Percentiles rank a stretch among this genome's conserved stretches.
Evolutionary conservation across 2,797 vertebrate genomes (phyloP).

Genomic region (Notoglanidium macrostoma): DNA sequence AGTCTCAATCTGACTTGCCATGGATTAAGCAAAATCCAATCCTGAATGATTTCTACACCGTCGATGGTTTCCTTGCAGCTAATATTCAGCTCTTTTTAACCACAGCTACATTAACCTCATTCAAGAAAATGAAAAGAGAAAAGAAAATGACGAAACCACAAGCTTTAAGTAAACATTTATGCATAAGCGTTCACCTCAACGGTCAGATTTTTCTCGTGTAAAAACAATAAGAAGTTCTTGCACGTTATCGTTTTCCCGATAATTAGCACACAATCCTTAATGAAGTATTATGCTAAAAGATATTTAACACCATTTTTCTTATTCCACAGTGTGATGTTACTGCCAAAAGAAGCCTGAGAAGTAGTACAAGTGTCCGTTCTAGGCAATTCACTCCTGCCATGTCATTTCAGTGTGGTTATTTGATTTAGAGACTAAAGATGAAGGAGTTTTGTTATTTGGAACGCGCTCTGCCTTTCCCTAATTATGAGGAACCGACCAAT

Average conservation of each 20-base stretch:
- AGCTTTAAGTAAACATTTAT: not conserved
- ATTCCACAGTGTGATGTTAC: not conserved
- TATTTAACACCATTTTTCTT: not conserved
- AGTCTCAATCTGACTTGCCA: too few species aligned
- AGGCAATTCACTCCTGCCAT: not conserved
- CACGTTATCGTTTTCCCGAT: not conserved
- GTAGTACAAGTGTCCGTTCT: not conserved
- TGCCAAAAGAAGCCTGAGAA: not conserved
- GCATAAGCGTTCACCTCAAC: not conserved
- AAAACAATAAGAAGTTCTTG: not conserved
- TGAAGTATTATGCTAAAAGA: not conserved
- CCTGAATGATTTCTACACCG: not conserved
- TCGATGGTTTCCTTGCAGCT: not conserved
- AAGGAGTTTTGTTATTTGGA: not conserved
- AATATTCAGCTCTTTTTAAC: not conserved
- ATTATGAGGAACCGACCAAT: constrained; percentile 10
- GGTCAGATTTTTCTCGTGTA: not conserved
- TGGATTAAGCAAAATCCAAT: not conserved
- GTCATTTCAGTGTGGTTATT: not conserved
- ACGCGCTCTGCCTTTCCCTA: not conserved
- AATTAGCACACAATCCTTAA: not conserved
- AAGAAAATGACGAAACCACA: not conserved
- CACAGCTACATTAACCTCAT: not conserved
- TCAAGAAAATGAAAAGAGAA: not conserved
- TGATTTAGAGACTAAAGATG: not conserved